Conservation (phyloP, 2,113 vertebrate species). For the Xyrauchen texanus region DNA sequence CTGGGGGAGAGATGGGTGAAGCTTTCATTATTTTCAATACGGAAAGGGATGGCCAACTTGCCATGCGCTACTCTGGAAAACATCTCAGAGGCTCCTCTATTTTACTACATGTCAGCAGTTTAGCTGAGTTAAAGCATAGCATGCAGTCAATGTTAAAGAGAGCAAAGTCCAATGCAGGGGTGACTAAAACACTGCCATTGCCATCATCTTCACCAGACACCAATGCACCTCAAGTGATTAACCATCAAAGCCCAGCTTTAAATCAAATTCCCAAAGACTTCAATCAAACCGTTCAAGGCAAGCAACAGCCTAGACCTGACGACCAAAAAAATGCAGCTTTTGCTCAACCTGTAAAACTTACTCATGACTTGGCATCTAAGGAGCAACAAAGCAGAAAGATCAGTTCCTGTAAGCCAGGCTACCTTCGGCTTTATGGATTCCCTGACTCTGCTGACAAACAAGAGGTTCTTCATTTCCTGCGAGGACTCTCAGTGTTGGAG, state of each 20-base stretch:
- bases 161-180: conserved; percentile 49
- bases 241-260: conserved; percentile 56
- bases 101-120: conserved; percentile 84
- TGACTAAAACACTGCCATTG: conserved; percentile 66
- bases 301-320: not conserved
- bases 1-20: conserved; percentile 86
- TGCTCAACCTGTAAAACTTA: not conserved
- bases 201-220: not conserved
- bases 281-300: not conserved
- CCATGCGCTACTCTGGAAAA: conserved; percentile 80
- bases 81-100: conserved; percentile 81
- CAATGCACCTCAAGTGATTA: conserved; percentile 39
- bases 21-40: conserved; percentile 92
- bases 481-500: conserved; percentile 80
- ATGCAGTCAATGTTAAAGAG: conserved; percentile 76
- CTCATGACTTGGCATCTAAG: not conserved
- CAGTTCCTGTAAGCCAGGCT: conserved; percentile 67
- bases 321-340: not conserved
- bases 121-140: conserved; percentile 84
- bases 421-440: conserved; percentile 86
- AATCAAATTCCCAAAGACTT: not conserved
- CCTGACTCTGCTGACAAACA: conserved; percentile 80
- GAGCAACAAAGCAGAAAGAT: conserved; percentile 53
- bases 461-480: conserved; percentile 82
- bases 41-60: conserved; percentile 85